Evolutionary conservation across 2,888 invertebrate genomes (phyloP), one percentile per base, ranked within the genome.

Genomic region (Ophion slaviceki): DNA sequence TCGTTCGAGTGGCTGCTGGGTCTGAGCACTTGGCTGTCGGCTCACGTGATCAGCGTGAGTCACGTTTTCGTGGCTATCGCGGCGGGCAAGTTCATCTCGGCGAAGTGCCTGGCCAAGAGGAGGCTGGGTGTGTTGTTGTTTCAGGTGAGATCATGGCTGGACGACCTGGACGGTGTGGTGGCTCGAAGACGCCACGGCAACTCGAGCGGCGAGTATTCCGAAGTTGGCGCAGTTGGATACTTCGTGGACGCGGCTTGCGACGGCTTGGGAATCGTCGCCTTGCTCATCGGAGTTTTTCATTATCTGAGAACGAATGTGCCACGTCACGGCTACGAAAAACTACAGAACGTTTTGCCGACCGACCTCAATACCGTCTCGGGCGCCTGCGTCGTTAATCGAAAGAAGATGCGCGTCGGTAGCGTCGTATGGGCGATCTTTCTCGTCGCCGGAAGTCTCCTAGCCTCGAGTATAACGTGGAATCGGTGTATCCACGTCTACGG

Each of bases 161-260:
- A 98, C 91, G 97, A 97, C 90, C 94, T 98, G 86, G 98, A 98
- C 91, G 98, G 98, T 0, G 97, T 97, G 91, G 97, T 98, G 2
- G 98, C 98, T 0, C 95, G 98, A 84, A 96, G 96, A 40, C 95
- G 97, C 80, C 5, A 17, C 17, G 96, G 96, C 90, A 95, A 97
- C 91, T 96, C 97, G 45, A 95, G 96, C 85, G 97, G 97, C 0
- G 97, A 97, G 92, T 95, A 96, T 36, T 97, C 97, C 0, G 97
- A 97, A 91, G 96, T 97, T n/a, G 97, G 97, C 0, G 96, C 97
- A 0, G 92, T 96, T 0, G 98, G 98, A 0, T 98, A 97, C 91
- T 97, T 96, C 94, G 96, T 98, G 1, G 98, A 98, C 90, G 98
- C 97, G 0, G 93, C 97, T 4, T 97, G 97, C 90, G 98, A 98